phyloP scores from a whole-genome alignment of 1,140 invertebrate species.

The Pantala flavescens region DNA sequence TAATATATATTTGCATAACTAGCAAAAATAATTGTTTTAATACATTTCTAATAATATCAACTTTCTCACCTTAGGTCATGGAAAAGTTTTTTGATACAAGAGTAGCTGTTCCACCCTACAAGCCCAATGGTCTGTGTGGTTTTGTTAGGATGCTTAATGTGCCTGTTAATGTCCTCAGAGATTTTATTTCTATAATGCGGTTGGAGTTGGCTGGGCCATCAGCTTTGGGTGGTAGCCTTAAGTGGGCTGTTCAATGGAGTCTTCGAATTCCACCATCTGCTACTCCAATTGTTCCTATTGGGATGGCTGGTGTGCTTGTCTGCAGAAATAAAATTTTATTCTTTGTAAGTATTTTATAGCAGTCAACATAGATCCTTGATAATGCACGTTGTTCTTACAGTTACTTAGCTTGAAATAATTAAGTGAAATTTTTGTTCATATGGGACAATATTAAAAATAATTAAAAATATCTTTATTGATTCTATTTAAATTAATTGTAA shows the following conservation, averaged over 20 bases:
- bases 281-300: constrained; percentile 69
- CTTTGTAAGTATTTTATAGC: constrained; percentile 53
- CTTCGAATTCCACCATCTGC: constrained; percentile 79
- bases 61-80: constrained; percentile 49
- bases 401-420: no score
- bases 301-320: constrained; percentile 71
- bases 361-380: constrained; percentile 16
- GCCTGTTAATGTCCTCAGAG: constrained; percentile 74
- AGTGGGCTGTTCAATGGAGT: constrained; percentile 84
- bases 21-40: no score
- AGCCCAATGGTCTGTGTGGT: constrained; percentile 72
- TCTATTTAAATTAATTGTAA: no score
- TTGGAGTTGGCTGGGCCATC: constrained; percentile 51
- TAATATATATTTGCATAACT: no score
- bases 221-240: constrained; percentile 34
- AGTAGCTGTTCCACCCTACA: constrained; percentile 76
- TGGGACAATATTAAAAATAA: no score
- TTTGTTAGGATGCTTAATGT: constrained; percentile 73
- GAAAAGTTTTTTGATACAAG: constrained; percentile 88
- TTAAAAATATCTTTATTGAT: no score
- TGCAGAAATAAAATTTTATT: constrained; percentile 79
- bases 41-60: constrained; percentile 15
- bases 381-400: no score
- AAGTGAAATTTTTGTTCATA: no score
- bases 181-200: constrained; percentile 83